These are phyloP conservation scores for Hemibagrus guttatus DNA, from an alignment of 2,797 vertebrate genomes.

Conservation along the genomic window DNA sequence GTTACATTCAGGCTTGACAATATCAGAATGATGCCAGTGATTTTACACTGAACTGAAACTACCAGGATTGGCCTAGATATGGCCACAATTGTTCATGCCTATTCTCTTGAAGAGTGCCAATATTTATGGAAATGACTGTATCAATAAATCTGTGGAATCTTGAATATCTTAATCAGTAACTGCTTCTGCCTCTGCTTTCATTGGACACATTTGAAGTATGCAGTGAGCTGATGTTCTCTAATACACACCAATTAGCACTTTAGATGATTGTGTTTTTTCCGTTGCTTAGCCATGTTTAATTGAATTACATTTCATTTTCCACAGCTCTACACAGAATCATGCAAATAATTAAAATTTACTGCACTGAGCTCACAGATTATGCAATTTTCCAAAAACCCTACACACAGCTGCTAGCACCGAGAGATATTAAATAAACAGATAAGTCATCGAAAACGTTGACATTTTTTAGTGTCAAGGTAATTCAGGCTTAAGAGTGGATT, in stretches of 20 bases:
- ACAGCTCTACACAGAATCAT: slow-evolving; percentile 16
- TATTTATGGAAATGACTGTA: not conserved
- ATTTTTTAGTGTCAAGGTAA: not conserved
- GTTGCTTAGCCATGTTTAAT: slow-evolving; percentile 26
- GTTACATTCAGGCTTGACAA: not conserved
- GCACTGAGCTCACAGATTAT: not conserved
- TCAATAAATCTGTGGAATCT: not conserved
- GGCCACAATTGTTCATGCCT: not conserved
- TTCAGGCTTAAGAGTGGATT: not conserved
- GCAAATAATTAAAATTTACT: slow-evolving; percentile 5
- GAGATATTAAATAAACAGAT: not conserved
- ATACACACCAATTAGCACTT: slow-evolving; percentile 18
- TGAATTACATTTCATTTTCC: slow-evolving; percentile 27
- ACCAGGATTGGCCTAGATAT: not conserved
- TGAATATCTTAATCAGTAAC: not conserved
- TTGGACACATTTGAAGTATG: not conserved
- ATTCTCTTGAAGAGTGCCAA: not conserved
- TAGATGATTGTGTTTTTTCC: not conserved
- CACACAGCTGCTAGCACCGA: not conserved
- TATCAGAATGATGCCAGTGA: not conserved
- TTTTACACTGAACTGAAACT: not conserved
- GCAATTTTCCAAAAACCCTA: not conserved
- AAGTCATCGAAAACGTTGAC: not conserved
- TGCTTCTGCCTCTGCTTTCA: not conserved
- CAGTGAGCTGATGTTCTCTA: not conserved